phyloP scores from a whole-genome alignment of 2,888 invertebrate species.

The Archips xylosteana region DNA sequence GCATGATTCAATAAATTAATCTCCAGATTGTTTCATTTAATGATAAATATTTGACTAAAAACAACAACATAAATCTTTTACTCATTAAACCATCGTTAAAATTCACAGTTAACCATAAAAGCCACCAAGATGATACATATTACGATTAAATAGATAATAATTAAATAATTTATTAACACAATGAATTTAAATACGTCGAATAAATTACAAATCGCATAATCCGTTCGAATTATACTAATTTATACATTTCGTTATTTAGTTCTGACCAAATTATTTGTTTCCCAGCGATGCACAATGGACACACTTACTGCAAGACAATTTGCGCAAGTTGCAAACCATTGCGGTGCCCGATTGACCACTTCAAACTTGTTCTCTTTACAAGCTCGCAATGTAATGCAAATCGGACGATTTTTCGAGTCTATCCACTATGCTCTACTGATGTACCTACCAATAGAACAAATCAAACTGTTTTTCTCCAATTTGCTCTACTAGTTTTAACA shows the following conservation, averaged over 20 bases:
- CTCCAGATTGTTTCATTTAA: neutral
- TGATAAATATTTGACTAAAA: constrained; percentile 3
- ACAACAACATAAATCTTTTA: constrained; percentile 5
- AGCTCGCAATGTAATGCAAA: too few relatives aligned
- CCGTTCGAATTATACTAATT: constrained; percentile 33
- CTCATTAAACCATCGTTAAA: constrained; percentile 14
- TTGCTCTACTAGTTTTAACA: too few relatives aligned
- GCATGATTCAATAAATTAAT: too few relatives aligned
- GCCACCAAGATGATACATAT: constrained; percentile 14
- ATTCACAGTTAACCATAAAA: constrained; percentile 16
- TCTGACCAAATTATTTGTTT: neutral
- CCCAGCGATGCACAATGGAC: neutral
- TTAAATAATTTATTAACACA: constrained; percentile 27
- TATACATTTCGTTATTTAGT: constrained; percentile 28
- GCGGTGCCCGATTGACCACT: too few relatives aligned
- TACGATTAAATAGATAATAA: constrained; percentile 19
- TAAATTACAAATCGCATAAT: constrained; percentile 29
- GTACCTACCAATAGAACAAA: too few relatives aligned
- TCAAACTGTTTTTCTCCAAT: too few relatives aligned
- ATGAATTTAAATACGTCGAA: constrained; percentile 25
- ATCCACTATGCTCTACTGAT: too few relatives aligned
- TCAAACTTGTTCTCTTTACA: too few relatives aligned
- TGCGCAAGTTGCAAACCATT: too few relatives aligned
- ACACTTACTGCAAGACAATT: too few relatives aligned
- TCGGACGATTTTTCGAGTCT: too few relatives aligned